phyloP scores from a whole-genome alignment of 1,140 invertebrate species.

The Theocolax elegans region DNA sequence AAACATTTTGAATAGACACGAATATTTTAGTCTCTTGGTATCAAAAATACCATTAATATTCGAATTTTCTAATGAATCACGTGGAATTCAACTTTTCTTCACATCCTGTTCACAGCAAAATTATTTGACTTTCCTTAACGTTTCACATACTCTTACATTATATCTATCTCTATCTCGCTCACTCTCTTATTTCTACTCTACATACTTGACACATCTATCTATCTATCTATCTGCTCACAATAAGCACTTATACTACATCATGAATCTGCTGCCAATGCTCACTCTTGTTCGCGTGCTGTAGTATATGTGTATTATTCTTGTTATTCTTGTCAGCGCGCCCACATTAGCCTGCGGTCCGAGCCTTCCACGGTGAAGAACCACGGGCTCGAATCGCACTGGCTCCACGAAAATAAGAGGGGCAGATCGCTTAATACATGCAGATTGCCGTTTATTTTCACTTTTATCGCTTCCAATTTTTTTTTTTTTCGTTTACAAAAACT shows the following conservation, averaged over 20 bases:
- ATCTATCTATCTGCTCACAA: background rate
- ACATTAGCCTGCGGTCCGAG: conserved; percentile 29
- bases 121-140: background rate
- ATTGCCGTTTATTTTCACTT: conserved; percentile 36
- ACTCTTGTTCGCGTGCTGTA: conserved; percentile 11
- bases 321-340: conserved; percentile 35
- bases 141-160: background rate
- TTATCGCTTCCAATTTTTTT: too few species aligned
- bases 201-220: too few species aligned
- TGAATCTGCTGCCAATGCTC: conserved; percentile 23
- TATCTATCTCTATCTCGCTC: background rate
- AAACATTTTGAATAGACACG: too few species aligned
- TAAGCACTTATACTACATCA: conserved; percentile 13
- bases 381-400: conserved; percentile 21
- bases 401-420: conserved; percentile 37
- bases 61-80: too few species aligned
- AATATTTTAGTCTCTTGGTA: too few species aligned
- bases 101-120: too few species aligned
- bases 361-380: conserved; percentile 24
- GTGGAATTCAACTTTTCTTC: too few species aligned
- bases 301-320: conserved; percentile 27
- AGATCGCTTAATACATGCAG: conserved; percentile 22
- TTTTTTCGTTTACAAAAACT: too few species aligned
- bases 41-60: too few species aligned
- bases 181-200: background rate